Conservation (phyloP, 2,888 invertebrate species). For the Druceiella hillmani region DNA sequence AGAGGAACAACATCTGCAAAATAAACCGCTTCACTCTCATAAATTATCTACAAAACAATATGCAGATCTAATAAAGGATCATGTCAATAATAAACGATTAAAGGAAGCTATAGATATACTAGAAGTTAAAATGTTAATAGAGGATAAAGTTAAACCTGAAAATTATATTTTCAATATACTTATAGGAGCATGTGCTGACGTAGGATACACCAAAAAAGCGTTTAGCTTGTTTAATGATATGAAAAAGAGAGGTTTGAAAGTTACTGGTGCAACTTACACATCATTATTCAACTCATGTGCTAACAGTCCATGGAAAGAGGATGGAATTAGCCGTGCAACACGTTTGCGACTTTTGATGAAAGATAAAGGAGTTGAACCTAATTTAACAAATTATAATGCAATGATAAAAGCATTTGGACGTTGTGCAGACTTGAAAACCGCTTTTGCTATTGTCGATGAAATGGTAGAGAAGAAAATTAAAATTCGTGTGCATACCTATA, state of each 20-base stretch:
- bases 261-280: slow-evolving; percentile 72
- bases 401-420: slow-evolving; percentile 91
- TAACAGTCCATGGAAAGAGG: slow-evolving; percentile 62
- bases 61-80: slow-evolving; percentile 64
- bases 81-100: slow-evolving; percentile 57
- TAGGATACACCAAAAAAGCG: slow-evolving; percentile 81
- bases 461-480: slow-evolving; percentile 61
- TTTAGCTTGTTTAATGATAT: slow-evolving; percentile 79
- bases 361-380: slow-evolving; percentile 63
- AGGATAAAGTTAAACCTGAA: slow-evolving; percentile 74
- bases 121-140: slow-evolving; percentile 68
- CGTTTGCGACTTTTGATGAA: slow-evolving; percentile 62
- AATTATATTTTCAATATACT: slow-evolving; percentile 75
- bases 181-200: slow-evolving; percentile 77
- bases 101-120: slow-evolving; percentile 75
- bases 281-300: slow-evolving; percentile 86
- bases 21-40: slow-evolving; percentile 43
- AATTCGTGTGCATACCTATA: slow-evolving; percentile 64
- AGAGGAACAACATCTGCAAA: slow-evolving; percentile 54
- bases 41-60: slow-evolving; percentile 60
- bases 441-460: slow-evolving; percentile 81
- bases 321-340: slow-evolving; percentile 64
- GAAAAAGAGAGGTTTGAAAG: slow-evolving; percentile 65
- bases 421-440: slow-evolving; percentile 70
- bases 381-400: slow-evolving; percentile 74